These are phyloP conservation scores for Alcis repandata DNA, from an alignment of 2,888 invertebrate species.

Conservation along the genomic window DNA sequence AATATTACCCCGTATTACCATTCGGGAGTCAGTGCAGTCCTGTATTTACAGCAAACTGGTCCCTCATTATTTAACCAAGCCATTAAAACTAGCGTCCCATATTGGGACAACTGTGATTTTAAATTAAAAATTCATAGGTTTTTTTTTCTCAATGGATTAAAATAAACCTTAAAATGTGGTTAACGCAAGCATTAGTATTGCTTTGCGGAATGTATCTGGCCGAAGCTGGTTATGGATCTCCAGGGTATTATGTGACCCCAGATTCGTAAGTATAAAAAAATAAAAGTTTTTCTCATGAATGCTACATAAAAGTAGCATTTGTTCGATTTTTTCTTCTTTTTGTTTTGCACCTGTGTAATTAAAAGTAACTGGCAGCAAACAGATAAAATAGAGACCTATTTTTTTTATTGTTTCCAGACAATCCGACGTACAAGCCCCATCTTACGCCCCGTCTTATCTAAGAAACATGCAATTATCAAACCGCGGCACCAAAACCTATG, in stretches of 20 bases:
- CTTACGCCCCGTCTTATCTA: slow-evolving; percentile 69
- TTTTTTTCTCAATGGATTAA: slow-evolving; percentile 56
- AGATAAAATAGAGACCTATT: no score
- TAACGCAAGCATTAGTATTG: slow-evolving; percentile 62
- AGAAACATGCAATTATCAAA: slow-evolving; percentile 57
- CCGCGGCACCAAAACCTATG: slow-evolving; percentile 43
- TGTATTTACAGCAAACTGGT: slow-evolving; percentile 61
- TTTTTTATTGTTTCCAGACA: slow-evolving; percentile 57
- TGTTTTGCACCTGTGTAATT: no score
- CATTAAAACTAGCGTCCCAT: slow-evolving; percentile 6
- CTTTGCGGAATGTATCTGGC: slow-evolving; percentile 61
- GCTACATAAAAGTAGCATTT: no score
- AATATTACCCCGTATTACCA: slow-evolving; percentile 51
- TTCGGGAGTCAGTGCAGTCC: slow-evolving; percentile 68
- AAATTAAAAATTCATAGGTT: slow-evolving; percentile 15
- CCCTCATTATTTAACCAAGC: slow-evolving; percentile 12
- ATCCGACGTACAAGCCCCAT: slow-evolving; percentile 77
- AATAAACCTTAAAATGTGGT: slow-evolving; percentile 62
- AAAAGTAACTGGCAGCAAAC: no score
- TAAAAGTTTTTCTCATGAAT: no score
- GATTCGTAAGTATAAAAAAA: slow-evolving; percentile 59
- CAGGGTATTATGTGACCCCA: slow-evolving; percentile 45
- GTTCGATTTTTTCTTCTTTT: background rate
- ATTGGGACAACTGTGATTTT: slow-evolving; percentile 11
- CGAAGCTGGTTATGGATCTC: slow-evolving; percentile 67